Evolutionary conservation across 2,888 invertebrate genomes (phyloP).

Genomic region (Horisme vitalbata): DNA sequence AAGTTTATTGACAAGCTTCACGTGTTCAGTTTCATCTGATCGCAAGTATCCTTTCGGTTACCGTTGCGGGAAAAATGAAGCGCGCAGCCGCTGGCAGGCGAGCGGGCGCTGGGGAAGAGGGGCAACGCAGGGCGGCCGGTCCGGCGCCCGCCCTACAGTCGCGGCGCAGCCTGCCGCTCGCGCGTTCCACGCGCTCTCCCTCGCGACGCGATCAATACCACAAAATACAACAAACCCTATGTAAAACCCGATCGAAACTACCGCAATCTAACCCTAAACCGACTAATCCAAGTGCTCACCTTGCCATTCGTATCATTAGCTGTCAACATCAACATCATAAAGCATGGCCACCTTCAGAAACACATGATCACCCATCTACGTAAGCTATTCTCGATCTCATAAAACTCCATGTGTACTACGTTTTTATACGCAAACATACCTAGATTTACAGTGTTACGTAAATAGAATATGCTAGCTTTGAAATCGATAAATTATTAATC

Average conservation of each 20-base stretch:
- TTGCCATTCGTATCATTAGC: constrained; percentile 44
- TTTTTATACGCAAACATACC: constrained; percentile 28
- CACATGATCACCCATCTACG: constrained; percentile 65
- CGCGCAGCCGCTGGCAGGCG: constrained; percentile 60
- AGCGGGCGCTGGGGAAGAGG: constrained; percentile 34
- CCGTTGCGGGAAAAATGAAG: constrained; percentile 56
- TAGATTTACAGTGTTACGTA: constrained; percentile 60
- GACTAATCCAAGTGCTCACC: constrained; percentile 31
- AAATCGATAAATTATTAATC: constrained; percentile 70
- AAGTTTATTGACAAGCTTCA: constrained; percentile 54
- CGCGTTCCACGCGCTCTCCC: constrained; percentile 56
- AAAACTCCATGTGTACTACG: constrained; percentile 25
- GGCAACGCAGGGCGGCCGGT: constrained; percentile 39
- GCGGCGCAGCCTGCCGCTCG: constrained; percentile 77
- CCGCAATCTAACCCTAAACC: constrained; percentile 10
- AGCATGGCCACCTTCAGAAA: constrained; percentile 61
- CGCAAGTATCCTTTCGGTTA: constrained; percentile 49
- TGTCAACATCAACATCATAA: constrained; percentile 47
- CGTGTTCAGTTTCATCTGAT: constrained; percentile 49
- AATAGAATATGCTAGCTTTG: constrained; percentile 47
- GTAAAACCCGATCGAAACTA: constrained; percentile 37
- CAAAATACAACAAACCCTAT: constrained; percentile 40
- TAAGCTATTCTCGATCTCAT: constrained; percentile 50
- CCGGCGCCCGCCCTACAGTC: constrained; percentile 60
- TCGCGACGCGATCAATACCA: constrained; percentile 67